Percentiles rank a stretch among this genome's conserved stretches.
Evolutionary conservation across 2,888 invertebrate species (phyloP).

Genomic region (Eulithis prunata): DNA sequence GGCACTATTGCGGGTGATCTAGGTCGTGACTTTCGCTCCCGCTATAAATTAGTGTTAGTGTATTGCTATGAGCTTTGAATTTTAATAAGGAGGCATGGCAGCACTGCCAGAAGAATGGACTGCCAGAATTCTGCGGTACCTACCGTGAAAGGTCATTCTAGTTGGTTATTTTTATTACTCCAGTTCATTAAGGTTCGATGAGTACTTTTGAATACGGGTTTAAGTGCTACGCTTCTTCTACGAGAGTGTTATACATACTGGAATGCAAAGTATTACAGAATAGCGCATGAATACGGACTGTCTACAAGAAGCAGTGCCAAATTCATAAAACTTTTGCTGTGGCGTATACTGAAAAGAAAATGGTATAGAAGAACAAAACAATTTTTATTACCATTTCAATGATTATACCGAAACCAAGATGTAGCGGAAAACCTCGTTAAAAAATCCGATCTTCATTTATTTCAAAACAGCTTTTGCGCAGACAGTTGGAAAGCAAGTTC

Average conservation of each 20-base stretch:
- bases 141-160: background rate
- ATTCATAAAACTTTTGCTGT: no score
- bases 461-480: conserved; percentile 6
- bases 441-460: conserved; percentile 12
- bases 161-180: background rate
- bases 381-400: conserved; percentile 15
- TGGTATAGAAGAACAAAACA: conserved; percentile 1
- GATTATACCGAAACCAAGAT: conserved; percentile 17
- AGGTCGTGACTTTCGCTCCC: conserved; percentile 30
- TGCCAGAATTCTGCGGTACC: background rate
- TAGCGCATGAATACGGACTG: no score
- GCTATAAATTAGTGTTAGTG: conserved; percentile 21
- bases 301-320: no score
- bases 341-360: background rate
- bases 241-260: no score
- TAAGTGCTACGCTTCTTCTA: no score
- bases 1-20: conserved; percentile 29
- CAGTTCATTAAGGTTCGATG: no score
- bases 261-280: no score
- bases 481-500: conserved; percentile 13
- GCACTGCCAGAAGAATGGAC: background rate
- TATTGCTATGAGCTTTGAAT: conserved; percentile 2
- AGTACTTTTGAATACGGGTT: no score
- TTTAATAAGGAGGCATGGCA: background rate
- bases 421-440: conserved; percentile 11